Evolutionary conservation across 2,888 invertebrate genomes (phyloP).

Genomic region (Euproctis similis): DNA sequence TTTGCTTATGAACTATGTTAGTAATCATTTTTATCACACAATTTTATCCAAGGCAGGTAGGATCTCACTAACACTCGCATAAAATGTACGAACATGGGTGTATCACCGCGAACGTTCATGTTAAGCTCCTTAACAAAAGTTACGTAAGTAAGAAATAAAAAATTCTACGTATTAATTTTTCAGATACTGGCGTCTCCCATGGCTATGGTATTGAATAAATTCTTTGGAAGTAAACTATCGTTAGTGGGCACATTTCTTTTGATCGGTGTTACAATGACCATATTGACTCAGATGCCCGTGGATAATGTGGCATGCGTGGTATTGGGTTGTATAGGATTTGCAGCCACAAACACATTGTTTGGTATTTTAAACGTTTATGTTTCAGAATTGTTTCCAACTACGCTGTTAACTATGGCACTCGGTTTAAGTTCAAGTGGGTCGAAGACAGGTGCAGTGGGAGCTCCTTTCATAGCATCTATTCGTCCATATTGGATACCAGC

Average conservation of each 20-base stretch:
- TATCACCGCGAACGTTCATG: too few species aligned
- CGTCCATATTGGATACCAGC: slow-evolving; percentile 44
- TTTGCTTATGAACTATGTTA: too few species aligned
- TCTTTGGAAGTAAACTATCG: slow-evolving; percentile 30
- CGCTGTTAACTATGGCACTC: slow-evolving; percentile 41
- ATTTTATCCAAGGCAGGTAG: too few species aligned
- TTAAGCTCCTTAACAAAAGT: too few species aligned
- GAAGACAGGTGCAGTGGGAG: slow-evolving; percentile 41
- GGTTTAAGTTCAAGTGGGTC: slow-evolving; percentile 36
- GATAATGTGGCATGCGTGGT: slow-evolving; percentile 30
- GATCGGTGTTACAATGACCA: slow-evolving; percentile 30
- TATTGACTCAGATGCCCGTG: slow-evolving; percentile 30
- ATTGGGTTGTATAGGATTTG: slow-evolving; percentile 33
- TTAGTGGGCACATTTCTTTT: slow-evolving; percentile 20
- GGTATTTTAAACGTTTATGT: slow-evolving; percentile 33
- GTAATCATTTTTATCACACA: too few species aligned
- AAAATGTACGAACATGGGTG: too few species aligned
- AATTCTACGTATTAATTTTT: too few species aligned
- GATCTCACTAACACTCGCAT: too few species aligned
- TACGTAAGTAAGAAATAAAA: too few species aligned
- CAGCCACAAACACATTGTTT: slow-evolving; percentile 28
- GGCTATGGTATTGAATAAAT: slow-evolving; percentile 34
- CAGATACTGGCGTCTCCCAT: slow-evolving; percentile 36
- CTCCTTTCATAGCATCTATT: slow-evolving; percentile 38
- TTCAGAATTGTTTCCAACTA: slow-evolving; percentile 46